Base-by-base conservation (phyloP, 2,888 invertebrate species). In the Hypomecis punctinalis region DNA sequence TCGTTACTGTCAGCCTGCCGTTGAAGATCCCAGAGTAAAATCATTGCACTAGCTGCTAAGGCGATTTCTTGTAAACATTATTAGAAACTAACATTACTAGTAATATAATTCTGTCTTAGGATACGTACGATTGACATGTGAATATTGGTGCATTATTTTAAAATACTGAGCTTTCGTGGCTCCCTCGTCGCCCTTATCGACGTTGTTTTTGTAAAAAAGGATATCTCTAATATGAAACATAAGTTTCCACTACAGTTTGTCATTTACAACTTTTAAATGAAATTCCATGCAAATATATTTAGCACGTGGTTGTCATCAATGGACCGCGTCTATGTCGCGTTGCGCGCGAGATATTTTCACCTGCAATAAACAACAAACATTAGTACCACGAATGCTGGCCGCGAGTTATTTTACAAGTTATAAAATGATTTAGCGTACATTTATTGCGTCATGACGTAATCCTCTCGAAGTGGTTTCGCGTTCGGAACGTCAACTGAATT, bases 301-400 rank as follows among this genome's bases (percentile, higher is more conserved):
- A 60, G 55, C 56, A 46, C 57, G 55, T 59, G 55, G 63, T 54
- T 52, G 45, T 54, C 60, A 64, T 88, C 88, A 95, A 85, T 94
- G 95, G 75, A 95, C 95, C 71, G 95, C 95, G 88, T 98, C 98
- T 84, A 98, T 98, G 86, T 98, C 98, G 74, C 98, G 95, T 91
- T 99, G 98, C 61, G 98, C 98, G 77, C 98, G 95, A 45, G 99
- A 99, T 87, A 97, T 98, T 94, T 99, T 99, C 64, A 98, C 96
- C 92, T 93, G 85, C 9, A 84, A 83, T 69, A 53, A 48, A 61
- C n/a, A 45, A 51, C 8, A 3, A 4, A 13, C 23, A 46, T 60
- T 8, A 64, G 46, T 40, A 13, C 10, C 33, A 6, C 23, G 13
- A 49, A 6, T 7, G 33, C 23, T 40, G 6, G 45, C 42, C 9